Conservation (phyloP, 1,140 invertebrate genomes). For the Ips typographus region DNA sequence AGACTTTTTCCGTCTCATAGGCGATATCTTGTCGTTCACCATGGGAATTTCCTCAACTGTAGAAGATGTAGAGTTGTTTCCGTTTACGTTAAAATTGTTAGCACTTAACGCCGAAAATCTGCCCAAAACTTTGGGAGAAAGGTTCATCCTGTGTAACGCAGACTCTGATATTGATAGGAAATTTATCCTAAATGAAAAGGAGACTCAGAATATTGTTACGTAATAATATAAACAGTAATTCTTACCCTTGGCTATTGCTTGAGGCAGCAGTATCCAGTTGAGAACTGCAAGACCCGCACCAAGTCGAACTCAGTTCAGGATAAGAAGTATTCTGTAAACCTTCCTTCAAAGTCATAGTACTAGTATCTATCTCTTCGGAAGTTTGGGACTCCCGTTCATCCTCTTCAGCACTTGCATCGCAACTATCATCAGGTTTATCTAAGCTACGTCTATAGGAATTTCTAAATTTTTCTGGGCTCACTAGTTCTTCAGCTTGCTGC, state of each 20-base stretch:
- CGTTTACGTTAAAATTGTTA: conserved; percentile 51
- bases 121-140: conserved; percentile 52
- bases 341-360: conserved; percentile 62
- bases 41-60: conserved; percentile 63
- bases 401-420: conserved; percentile 88
- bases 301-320: conserved; percentile 58
- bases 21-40: conserved; percentile 55
- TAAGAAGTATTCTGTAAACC: conserved; percentile 61
- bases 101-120: conserved; percentile 55
- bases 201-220: neutral
- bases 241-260: conserved; percentile 33
- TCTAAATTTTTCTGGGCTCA: conserved; percentile 57
- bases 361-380: conserved; percentile 71
- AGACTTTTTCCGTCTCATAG: conserved; percentile 67
- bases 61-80: conserved; percentile 62
- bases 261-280: conserved; percentile 55
- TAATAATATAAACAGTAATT: neutral
- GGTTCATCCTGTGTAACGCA: conserved; percentile 71
- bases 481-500: conserved; percentile 70
- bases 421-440: conserved; percentile 55
- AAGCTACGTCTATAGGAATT: conserved; percentile 61
- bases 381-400: conserved; percentile 76
- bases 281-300: conserved; percentile 81
- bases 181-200: conserved; percentile 45
- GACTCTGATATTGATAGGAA: conserved; percentile 83